phyloP scores from a whole-genome alignment of 2,113 vertebrate genomes.

The Paraplagusia blochii region DNA sequence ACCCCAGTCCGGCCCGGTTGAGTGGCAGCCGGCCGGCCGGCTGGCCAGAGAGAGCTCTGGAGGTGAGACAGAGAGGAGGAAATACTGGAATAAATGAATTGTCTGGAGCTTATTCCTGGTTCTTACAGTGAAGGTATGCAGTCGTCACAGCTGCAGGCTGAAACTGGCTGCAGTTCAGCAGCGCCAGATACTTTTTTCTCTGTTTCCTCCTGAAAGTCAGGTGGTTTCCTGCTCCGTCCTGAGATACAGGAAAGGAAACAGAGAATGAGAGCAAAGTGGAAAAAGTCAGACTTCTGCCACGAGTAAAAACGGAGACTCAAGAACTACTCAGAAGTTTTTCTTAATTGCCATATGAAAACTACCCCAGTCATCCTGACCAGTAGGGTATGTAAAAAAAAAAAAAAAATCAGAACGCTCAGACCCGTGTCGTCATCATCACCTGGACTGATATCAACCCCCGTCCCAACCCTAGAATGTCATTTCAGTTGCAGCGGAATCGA shows the following conservation, averaged over 20 bases:
- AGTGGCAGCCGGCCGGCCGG: background rate
- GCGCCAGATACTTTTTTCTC: background rate
- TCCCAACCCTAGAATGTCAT: too few species aligned
- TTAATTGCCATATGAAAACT: too few species aligned
- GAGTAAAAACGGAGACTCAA: background rate
- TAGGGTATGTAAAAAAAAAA: too few species aligned
- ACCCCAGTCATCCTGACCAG: too few species aligned
- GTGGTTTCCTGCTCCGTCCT: slow-evolving; percentile 11
- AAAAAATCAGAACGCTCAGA: too few species aligned
- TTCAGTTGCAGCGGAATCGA: too few species aligned
- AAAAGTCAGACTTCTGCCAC: slow-evolving; percentile 16
- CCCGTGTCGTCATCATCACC: too few species aligned
- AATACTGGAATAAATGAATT: slow-evolving; percentile 46
- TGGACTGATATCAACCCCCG: too few species aligned
- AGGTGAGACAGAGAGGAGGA: slow-evolving; percentile 42
- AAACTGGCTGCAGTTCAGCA: background rate
- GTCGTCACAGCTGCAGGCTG: slow-evolving; percentile 28
- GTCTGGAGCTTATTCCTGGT: slow-evolving; percentile 55
- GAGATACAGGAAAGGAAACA: slow-evolving; percentile 26
- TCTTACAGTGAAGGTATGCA: slow-evolving; percentile 22
- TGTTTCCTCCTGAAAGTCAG: slow-evolving; percentile 34
- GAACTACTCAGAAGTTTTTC: too few species aligned
- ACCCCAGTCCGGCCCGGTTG: background rate
- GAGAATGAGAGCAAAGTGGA: slow-evolving; percentile 23
- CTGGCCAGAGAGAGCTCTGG: too few species aligned